Base-by-base conservation (phyloP, 1,140 invertebrate species). In the Trachymyrmex cornetzi region DNA sequence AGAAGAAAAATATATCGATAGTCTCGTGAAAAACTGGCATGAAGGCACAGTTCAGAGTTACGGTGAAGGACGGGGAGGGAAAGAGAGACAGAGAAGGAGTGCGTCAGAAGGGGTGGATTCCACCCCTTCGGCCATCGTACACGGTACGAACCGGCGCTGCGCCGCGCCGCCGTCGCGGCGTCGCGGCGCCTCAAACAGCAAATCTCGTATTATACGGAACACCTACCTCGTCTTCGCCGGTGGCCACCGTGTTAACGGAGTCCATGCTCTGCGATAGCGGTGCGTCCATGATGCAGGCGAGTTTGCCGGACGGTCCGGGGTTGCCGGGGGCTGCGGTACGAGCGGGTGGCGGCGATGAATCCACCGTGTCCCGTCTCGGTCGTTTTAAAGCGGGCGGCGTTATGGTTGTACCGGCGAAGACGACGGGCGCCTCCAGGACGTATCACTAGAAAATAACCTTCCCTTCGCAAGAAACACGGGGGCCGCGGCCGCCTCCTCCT, bases 211-310 rank as follows among this genome's bases (percentile, higher is more conserved):
- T 88, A n/a, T 44, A 44, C 11, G 14, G 22, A 48, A 72, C 44
- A 96, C 97, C 96, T 94, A 98, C 98, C 98, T 98, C 98, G 96
- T 98, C 98, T 96, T 98, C 98, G 95, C 97, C 97, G 93, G 97
- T 98, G 92, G 97, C 97, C 67, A 95, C 95, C 89, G 98, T 98
- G 96, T 98, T 98, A 94, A 98, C 98, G 92, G 98, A 98, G 96
- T 98, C 98, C 97, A 98, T 98, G 96, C 98, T 98, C 96, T 98
- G 98, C 88, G 96, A 97, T 86, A 97, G 95, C 91, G 97, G 96
- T 89, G 96, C 96, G 91, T 96, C 96, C 93, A 96, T 96, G 92
- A 96, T 94, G 95, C 95, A 94, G 91, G 92, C 90, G 69, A 93
- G 91, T 91, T 95, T 94, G 94, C 89, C 92, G 87, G 93, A 94